Conservation (phyloP, 2,113 vertebrate genomes). For the Brachypteracias leptosomus region DNA sequence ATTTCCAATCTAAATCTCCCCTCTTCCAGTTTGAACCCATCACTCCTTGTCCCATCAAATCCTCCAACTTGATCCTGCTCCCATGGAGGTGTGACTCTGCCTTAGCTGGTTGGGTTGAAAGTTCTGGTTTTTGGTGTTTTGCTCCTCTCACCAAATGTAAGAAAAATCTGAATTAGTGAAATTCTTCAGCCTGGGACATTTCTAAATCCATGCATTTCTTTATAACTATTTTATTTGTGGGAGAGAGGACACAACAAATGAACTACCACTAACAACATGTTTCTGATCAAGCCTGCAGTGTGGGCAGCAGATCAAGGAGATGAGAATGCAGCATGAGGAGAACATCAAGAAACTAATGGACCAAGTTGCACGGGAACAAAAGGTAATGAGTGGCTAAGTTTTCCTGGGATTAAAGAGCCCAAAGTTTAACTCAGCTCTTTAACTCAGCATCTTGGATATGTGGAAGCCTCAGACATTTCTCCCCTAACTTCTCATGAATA, state of each 20-base stretch:
- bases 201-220: background rate
- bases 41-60: too few species aligned
- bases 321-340: slow-evolving; percentile 91
- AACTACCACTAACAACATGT: slow-evolving; percentile 35
- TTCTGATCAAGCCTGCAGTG: slow-evolving; percentile 89
- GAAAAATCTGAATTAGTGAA: background rate
- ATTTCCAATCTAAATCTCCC: too few species aligned
- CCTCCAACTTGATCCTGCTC: rapidly evolving
- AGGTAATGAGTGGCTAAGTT: slow-evolving; percentile 51
- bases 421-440: background rate
- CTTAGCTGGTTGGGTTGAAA: background rate
- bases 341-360: slow-evolving; percentile 82
- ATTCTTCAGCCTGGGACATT: background rate
- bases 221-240: background rate
- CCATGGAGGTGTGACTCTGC: rapidly evolving
- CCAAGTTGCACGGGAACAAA: slow-evolving; percentile 71
- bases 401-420: background rate
- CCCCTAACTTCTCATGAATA: background rate
- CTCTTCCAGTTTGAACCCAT: too few species aligned
- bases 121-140: background rate
- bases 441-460: background rate
- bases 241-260: background rate
- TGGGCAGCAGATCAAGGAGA: slow-evolving; percentile 90
- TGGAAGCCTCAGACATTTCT: background rate
- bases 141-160: background rate